Percentiles rank a stretch among this genome's conserved stretches.
Conservation (phyloP, 2,113 vertebrate genomes). For the Aythya baeri region DNA sequence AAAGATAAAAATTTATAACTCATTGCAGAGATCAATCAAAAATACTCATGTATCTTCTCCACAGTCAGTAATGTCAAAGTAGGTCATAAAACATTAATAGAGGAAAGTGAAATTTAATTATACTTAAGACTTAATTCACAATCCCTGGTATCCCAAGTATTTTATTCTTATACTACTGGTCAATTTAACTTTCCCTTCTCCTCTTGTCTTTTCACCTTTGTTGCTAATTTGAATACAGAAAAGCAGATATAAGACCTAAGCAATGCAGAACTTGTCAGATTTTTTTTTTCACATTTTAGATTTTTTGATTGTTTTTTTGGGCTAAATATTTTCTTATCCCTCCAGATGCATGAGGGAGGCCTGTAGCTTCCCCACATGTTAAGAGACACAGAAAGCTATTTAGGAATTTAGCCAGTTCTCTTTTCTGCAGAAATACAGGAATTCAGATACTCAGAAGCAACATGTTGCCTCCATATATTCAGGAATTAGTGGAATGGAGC, state of each 20-base stretch:
- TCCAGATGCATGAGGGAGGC: not conserved
- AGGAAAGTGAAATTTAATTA: not conserved
- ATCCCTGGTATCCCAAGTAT: not conserved
- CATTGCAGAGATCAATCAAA: not conserved
- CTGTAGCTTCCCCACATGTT: not conserved
- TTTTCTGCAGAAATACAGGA: not conserved
- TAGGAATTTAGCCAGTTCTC: not conserved
- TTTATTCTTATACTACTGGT: not conserved
- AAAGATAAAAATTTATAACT: conserved; percentile 12
- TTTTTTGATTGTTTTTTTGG: not conserved
- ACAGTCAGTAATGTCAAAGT: not conserved
- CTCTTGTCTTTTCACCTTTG: not conserved
- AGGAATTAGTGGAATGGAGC: not conserved
- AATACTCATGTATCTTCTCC: not conserved
- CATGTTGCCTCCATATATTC: not conserved
- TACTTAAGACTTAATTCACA: not conserved
- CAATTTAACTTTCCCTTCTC: not conserved
- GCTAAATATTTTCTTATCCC: not conserved
- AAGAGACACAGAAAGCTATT: not conserved
- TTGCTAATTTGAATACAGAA: not conserved
- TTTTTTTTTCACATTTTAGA: not conserved
- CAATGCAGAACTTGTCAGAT: not conserved
- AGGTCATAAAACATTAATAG: conserved; percentile 6
- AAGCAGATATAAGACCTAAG: not conserved
- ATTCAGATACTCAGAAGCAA: not conserved